Base-by-base conservation (phyloP, 2,888 invertebrate genomes). In the Taphrorychus bicolor region DNA sequence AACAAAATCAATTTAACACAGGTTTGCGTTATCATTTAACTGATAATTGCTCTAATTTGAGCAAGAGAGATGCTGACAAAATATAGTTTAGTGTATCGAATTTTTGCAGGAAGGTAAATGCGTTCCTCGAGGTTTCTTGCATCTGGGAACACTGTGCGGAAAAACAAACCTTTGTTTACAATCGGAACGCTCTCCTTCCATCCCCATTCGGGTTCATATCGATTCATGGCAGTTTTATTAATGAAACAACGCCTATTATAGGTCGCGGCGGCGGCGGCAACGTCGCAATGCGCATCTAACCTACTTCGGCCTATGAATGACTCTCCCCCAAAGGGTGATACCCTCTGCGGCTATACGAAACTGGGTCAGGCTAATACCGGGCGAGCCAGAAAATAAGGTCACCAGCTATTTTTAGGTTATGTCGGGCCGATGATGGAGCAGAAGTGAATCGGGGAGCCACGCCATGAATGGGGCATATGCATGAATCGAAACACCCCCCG, bases 341-440 rank as follows among this genome's bases (percentile, higher is more conserved):
- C 48, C 68, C 68, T 68, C 54, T 59, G 59, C 59, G 59, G 53
- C 40, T 53, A 59, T 52, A 42, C n/a, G 49, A 48, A 60, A 56
- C 24, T 66, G 40, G 68, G 68, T 68, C 68, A 49, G 9, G 61
- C 63, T 58, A 42, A 68, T 68, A 68, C 68, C 63, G 63, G 68
- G 68, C 59, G 68, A 68, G 67, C 63, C 11, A 68, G 59, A 68
- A 68, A 68, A 68, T 68, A 68, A 68, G 68, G 68, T 68, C 68
- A 58, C 4, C 58, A 57, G 51, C 63, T 68, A 68, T 68, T 59
- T 68, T 63, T 63, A 59, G 68, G 59, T 42, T 42, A 40, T 16
- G 21, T 42, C 19, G 17, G 32, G 54, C 5, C 24, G 9, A 5
- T 16, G 40, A 19, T n/a, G 42, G 32, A 3, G n/a, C n/a, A n/a